phyloP scores from a whole-genome alignment of 1,140 invertebrate genomes.

The Oryzaephilus surinamensis region DNA sequence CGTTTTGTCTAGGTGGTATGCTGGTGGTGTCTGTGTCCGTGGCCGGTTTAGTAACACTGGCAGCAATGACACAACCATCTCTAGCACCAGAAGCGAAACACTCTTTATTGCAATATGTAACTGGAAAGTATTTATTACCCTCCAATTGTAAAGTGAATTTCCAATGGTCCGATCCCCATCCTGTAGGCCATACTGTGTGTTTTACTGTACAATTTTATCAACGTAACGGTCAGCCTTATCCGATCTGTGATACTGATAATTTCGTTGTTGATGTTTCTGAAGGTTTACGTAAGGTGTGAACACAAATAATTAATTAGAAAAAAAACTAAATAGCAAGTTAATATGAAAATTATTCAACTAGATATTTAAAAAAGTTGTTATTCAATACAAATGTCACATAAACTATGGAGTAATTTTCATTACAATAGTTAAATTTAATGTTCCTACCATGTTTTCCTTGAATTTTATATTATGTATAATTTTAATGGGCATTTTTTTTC shows the following conservation, averaged over 20 bases:
- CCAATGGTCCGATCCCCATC: constrained; percentile 75
- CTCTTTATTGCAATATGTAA: constrained; percentile 80
- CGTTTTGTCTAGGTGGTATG: constrained; percentile 57
- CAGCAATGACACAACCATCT: constrained; percentile 77
- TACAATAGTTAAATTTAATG: too few relatives aligned
- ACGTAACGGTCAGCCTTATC: constrained; percentile 84
- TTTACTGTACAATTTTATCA: constrained; percentile 86
- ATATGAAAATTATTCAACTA: too few relatives aligned
- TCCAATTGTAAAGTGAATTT: constrained; percentile 72
- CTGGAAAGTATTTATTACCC: constrained; percentile 80
- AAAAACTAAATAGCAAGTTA: too few relatives aligned
- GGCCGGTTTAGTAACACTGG: constrained; percentile 72
- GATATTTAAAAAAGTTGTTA: too few relatives aligned
- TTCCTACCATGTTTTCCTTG: not conserved
- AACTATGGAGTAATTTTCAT: too few relatives aligned
- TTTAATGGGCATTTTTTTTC: not conserved
- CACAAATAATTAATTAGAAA: too few relatives aligned
- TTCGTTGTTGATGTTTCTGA: constrained; percentile 77
- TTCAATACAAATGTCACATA: too few relatives aligned
- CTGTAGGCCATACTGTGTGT: constrained; percentile 81
- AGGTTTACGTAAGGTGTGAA: constrained; percentile 69
- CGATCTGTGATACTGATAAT: constrained; percentile 83
- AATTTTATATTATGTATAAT: not conserved
- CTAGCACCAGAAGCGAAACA: constrained; percentile 77
- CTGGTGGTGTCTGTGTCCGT: constrained; percentile 75